These are phyloP conservation scores for Heterotis niloticus DNA, from an alignment of 2,113 vertebrate genomes.

Conservation along the genomic window DNA sequence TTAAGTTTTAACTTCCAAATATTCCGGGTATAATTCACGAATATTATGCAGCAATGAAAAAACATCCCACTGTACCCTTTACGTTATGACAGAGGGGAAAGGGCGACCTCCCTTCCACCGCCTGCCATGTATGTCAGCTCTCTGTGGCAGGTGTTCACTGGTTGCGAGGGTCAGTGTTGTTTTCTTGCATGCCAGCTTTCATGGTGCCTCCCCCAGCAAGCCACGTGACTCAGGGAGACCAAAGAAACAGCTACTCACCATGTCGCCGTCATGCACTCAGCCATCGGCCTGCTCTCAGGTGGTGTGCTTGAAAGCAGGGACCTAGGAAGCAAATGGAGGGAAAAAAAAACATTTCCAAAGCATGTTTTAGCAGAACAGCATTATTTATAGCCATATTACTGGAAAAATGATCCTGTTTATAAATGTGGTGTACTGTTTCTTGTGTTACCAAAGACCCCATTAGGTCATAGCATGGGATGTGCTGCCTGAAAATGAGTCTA, in stretches of 20 bases:
- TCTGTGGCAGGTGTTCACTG: neutral
- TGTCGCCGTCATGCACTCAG: neutral
- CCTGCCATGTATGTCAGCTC: neutral
- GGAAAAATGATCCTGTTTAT: neutral
- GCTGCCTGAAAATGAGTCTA: neutral
- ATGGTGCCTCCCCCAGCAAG: neutral
- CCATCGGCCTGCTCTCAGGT: neutral
- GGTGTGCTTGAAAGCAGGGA: neutral
- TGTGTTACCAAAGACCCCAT: neutral
- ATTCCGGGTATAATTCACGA: too few relatives aligned
- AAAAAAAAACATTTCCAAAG: neutral
- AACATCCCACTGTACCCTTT: too few relatives aligned
- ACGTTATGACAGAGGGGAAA: too few relatives aligned
- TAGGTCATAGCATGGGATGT: neutral
- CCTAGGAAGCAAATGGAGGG: neutral
- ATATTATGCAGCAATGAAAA: too few relatives aligned
- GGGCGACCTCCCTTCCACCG: neutral
- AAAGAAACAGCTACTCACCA: neutral
- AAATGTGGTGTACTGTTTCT: neutral
- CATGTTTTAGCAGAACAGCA: neutral
- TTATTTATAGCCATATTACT: neutral
- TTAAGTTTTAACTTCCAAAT: too few relatives aligned
- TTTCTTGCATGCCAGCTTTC: neutral
- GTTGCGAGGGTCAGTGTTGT: neutral
- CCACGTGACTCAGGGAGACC: conserved; percentile 2